Conservation (phyloP, 2,113 vertebrate genomes). For the Heterotis niloticus region DNA sequence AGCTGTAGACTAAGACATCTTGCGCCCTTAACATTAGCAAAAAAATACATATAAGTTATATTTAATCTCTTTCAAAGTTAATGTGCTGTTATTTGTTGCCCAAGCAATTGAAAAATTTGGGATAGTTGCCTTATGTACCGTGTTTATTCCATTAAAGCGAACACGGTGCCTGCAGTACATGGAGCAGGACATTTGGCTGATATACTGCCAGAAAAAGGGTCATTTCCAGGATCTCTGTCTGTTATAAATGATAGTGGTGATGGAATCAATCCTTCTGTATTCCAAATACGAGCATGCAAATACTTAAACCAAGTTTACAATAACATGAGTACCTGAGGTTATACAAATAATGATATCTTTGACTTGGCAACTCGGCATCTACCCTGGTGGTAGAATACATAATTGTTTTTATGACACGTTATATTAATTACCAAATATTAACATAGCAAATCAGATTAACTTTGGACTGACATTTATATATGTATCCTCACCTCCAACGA, state of each 20-base stretch:
- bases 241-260: slow-evolving; percentile 19
- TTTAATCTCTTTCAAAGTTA: neutral
- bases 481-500: neutral
- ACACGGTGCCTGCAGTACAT: slow-evolving; percentile 21
- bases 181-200: slow-evolving; percentile 30
- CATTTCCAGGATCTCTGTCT: slow-evolving; percentile 22
- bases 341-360: neutral
- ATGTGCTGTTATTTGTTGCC: neutral
- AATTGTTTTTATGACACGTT: neutral
- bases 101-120: neutral
- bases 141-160: neutral
- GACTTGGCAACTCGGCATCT: neutral
- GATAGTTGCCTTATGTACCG: too few species aligned
- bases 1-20: slow-evolving; percentile 40
- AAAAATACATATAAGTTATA: slow-evolving; percentile 4
- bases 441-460: slow-evolving; percentile 8
- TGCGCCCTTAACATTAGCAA: slow-evolving; percentile 13
- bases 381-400: neutral
- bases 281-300: slow-evolving; percentile 6
- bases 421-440: slow-evolving; percentile 3
- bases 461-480: neutral
- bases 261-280: neutral
- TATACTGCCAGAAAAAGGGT: slow-evolving; percentile 28
- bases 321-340: neutral
- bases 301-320: neutral